Evolutionary conservation across 23 tunicate species (phyloP).

Genomic region (Oikopleura dioica): DNA sequence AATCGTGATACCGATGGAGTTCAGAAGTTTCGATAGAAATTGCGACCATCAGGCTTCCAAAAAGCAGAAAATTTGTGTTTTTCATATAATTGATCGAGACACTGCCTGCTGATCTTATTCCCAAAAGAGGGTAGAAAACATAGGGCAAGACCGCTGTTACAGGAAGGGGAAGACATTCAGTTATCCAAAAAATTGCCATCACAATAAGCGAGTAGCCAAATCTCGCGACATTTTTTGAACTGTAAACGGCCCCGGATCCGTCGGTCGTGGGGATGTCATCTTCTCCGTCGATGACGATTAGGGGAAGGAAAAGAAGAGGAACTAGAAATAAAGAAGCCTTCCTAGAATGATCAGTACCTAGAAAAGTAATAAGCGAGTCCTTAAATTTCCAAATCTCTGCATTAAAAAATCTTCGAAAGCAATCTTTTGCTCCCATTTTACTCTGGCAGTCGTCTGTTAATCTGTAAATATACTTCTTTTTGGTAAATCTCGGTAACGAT

Average conservation of each 20-base stretch:
- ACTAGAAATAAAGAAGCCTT: too few species aligned
- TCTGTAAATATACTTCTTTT: too few species aligned
- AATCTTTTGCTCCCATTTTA: too few species aligned
- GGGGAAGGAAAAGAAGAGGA: conserved; percentile 5
- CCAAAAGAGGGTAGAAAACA: conserved; percentile 40
- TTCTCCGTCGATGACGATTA: not conserved
- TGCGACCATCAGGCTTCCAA: conserved; percentile 55
- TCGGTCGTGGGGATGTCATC: not conserved
- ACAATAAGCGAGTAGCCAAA: conserved; percentile 35
- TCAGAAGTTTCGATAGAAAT: conserved; percentile 31
- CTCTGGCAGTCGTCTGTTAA: too few species aligned
- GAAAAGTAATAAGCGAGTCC: too few species aligned
- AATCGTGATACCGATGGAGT: conserved; percentile 24
- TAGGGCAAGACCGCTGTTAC: conserved; percentile 54
- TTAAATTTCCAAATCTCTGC: too few species aligned
- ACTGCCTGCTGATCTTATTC: conserved; percentile 28
- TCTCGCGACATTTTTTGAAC: not conserved
- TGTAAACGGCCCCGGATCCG: not conserved
- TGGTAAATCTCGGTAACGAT: too few species aligned
- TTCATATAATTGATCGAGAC: conserved; percentile 29
- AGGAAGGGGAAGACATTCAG: conserved; percentile 47
- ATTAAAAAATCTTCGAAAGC: too few species aligned
- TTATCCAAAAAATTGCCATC: conserved; percentile 78
- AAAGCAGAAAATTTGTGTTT: conserved; percentile 38
- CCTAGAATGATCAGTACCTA: too few species aligned